Base-by-base conservation (phyloP, 2,888 invertebrate genomes). In the Arge pagana region DNA sequence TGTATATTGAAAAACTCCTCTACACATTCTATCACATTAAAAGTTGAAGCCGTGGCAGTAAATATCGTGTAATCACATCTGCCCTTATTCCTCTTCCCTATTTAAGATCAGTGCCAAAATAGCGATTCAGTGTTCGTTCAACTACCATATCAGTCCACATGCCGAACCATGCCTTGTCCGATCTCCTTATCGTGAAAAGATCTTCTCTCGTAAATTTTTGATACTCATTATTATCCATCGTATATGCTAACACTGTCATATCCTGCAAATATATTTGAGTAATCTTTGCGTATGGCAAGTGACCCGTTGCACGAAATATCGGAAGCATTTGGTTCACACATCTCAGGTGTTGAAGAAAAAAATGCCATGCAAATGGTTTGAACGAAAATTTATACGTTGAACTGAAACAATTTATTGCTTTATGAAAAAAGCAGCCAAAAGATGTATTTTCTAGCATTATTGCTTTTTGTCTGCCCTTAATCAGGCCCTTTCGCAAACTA, bases 231-330 rank as follows among this genome's bases (percentile, higher is more conserved):
- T 31, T 28, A 30, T 37, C 40, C 55, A 58, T 53, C 21, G 16
- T 37, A 11, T 16, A 3, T 23, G 54, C 54, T 8, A 58, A 26
- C 4, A 36, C 23, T 3, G 21, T 13, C 60, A 62, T 63, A 40
- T 61, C 58, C 50, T 64, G 63, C 5, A 64, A 33, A 53, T 62
- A 64, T 16, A 66, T 24, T 30, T 61, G 59, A 6, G 49, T 54
- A 48, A 54, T 57, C 52, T 61, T 61, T n/a, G 60, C 60, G 48
- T 65, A 63, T 3, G 37, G 28, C 3, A 60, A 60, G 50, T 70
- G 67, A 1, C 66, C 68, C 33, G 52, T 49, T 10, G 58, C 55
- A 28, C 61, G 58, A 36, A 58, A 62, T 24, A 54, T 42, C 8
- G 59, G 59, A 15, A 63, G 18, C 54, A 62, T 61, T 42, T 54